phyloP scores from a whole-genome alignment of 2,113 vertebrate genomes.

The Aphyosemion australe region DNA sequence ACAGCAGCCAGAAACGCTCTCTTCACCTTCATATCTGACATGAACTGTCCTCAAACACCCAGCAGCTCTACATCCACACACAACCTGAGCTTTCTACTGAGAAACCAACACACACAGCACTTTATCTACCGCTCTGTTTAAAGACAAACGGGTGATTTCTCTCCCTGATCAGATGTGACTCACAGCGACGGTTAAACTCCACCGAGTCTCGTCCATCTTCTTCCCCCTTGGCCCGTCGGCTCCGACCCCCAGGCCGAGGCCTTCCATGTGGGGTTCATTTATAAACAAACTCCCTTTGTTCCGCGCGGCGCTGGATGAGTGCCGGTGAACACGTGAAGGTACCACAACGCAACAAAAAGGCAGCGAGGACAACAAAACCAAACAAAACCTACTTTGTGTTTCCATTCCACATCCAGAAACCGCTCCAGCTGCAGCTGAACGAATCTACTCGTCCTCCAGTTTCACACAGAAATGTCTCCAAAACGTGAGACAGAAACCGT shows the following conservation, averaged over 20 bases:
- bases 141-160: no score
- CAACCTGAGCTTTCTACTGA: constrained; percentile 40
- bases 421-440: constrained; percentile 35
- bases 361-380: constrained; percentile 27
- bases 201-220: constrained; percentile 51
- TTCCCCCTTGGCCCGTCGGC: constrained; percentile 5
- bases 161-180: constrained; percentile 20
- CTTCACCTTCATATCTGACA: constrained; percentile 50
- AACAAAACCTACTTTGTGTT: constrained; percentile 32
- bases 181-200: constrained; percentile 24
- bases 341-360: constrained; percentile 61
- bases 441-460: constrained; percentile 17
- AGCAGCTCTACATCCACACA: constrained; percentile 4
- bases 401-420: constrained; percentile 67
- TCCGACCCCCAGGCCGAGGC: constrained; percentile 27
- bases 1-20: constrained; percentile 49
- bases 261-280: constrained; percentile 53
- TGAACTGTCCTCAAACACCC: not conserved
- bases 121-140: not conserved
- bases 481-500: not conserved
- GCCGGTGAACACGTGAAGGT: constrained; percentile 54
- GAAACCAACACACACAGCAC: not conserved
- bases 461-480: constrained; percentile 39
- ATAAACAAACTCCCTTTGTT: constrained; percentile 54
- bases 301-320: constrained; percentile 46